Conservation (phyloP, 2,888 invertebrate genomes). For the Drosophila macrothrix region DNA sequence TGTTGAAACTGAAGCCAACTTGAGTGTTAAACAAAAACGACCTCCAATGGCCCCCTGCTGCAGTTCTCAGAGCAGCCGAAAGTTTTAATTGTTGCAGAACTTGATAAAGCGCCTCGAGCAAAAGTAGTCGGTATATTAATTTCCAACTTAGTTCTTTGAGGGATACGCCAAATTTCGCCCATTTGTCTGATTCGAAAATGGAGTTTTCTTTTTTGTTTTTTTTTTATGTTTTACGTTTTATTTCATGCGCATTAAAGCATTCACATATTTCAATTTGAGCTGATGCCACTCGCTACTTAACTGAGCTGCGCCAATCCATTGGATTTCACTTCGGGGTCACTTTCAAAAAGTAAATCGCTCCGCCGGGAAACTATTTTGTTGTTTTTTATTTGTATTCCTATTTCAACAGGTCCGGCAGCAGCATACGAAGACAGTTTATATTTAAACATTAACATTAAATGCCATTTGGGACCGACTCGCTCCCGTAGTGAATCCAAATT, state of each 20-base stretch:
- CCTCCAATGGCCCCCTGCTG: not conserved
- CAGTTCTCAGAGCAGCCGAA: not conserved
- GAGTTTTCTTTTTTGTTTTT: not conserved
- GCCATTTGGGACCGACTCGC: not conserved
- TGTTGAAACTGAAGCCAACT: not conserved
- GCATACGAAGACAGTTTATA: not conserved
- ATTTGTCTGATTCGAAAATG: not conserved
- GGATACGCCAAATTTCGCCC: not conserved
- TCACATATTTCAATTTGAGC: not conserved
- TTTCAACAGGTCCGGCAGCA: not conserved
- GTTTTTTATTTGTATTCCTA: not conserved
- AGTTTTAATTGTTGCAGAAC: conserved; percentile 9
- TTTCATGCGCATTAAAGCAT: too few species aligned
- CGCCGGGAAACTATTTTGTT: not conserved
- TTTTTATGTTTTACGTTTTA: not conserved
- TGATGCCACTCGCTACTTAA: not conserved
- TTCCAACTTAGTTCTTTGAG: not conserved
- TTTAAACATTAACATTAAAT: not conserved
- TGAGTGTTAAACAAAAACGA: conserved; percentile 1
- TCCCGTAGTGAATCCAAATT: not conserved
- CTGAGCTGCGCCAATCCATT: not conserved
- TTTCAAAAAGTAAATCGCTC: not conserved
- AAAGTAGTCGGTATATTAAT: not conserved
- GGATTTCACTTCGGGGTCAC: not conserved
- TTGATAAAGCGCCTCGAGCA: not conserved